Base-by-base conservation (phyloP, 2,797 vertebrate species). In the Merluccius polli region DNA sequence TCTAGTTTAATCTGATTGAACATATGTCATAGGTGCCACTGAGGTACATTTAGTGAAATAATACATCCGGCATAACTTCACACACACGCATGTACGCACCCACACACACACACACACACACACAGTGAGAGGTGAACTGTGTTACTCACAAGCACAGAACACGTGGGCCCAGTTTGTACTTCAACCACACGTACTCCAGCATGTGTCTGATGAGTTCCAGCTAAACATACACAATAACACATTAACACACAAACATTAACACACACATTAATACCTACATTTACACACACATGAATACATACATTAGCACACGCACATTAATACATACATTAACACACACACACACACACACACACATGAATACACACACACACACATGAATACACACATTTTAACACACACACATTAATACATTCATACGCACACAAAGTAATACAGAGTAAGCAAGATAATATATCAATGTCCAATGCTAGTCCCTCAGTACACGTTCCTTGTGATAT, bases 171-270 rank as follows among this genome's bases (percentile, higher is more conserved):
- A 96, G 93, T 78, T 90, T 88, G 77, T 95, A 90, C 90, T 95
- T 97, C 88, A 88, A 91, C 97, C 97, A 98, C 79, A 93, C 89
- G 18, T 94, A 87, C 87, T 99, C 96, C 93, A 98, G 82, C 86
- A 98, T 92, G 89, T 90, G 92, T 88, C 95, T 94, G 79, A 96
- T 88, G 87, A 98, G 92, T 87, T 95, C 94, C 93, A 99, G 89
- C 97, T 98, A 85, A 75, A 91, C 70, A 88, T 80, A 87, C 73
- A 87, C 65, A 86, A 63, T 77, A 13, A 77, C 52, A 87, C 65
- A 86, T 48, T 77, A 13, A 77, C 52, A n/a, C 48, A 52, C 81
- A 67, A 4, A 13, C 27, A 67, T 18, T 11, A n/a, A 30, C 68
- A 79, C 13, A 75, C 63, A 78, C 72, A 81, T 59, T 65, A 12